Base-by-base conservation (phyloP, 2,797 vertebrate genomes). In the Aeoliscus strigatus region DNA sequence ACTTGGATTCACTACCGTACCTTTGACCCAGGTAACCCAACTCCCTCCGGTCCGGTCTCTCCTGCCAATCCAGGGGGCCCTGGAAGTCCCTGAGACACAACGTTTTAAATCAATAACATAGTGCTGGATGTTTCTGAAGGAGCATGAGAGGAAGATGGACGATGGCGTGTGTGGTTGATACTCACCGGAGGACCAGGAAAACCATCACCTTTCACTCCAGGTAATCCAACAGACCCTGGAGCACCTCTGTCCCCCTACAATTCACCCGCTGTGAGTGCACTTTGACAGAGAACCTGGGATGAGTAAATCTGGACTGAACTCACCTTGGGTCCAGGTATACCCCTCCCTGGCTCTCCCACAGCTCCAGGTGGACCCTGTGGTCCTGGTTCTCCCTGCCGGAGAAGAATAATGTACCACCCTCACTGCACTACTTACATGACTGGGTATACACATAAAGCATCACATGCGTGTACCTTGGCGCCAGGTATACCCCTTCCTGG, bases 1-100 rank as follows among this genome's bases (percentile, higher is more conserved):
- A n/a, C n/a, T n/a, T n/a, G n/a, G n/a, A n/a, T n/a, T n/a, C 6
- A 14, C 7, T 25, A 29, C 26, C 16, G 52, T 82, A 92, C 93
- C 88, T 94, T 96, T 55, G 83, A 60, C 71, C 93, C 91, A 34
- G 90, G 82, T 70, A 94, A 87, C 53, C 91, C 92, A 12, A 75
- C 1, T 0, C 90, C 89, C 50, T 81, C 89, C 54, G 81, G 73
- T 48, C 90, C 93, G 14, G 42, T 33, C 44, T 90, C 90, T 77
- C 92, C 92, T 0, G 39, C 55, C 32, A 77, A 70, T n/a, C 92
- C 93, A 30, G 79, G 73, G 37, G 73, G 60, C 44, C 92, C 93
- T 1, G 59, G 78, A 43, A 81, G 70, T 29, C 92, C 92, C 91
- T 94, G 55, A 29, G 15, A 31, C 1, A 38, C 6, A 34, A 14